Conservation (phyloP, 1,140 invertebrate genomes). For the Eupristina koningsbergeri region DNA sequence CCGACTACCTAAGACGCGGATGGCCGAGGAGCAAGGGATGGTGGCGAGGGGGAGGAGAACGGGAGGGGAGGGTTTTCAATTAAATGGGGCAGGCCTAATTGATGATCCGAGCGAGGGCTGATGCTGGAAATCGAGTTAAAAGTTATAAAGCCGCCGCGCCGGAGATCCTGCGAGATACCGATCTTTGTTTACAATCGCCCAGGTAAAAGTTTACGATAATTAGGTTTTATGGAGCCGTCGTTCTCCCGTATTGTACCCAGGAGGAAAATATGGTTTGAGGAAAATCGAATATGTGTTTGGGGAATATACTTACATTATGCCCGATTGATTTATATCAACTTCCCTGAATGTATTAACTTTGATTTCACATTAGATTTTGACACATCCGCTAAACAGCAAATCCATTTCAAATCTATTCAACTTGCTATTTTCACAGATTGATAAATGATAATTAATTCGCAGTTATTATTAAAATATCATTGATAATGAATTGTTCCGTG, state of each 20-base stretch:
- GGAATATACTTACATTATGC: constrained; percentile 2
- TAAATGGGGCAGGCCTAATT: constrained; percentile 19
- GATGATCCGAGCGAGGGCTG: not conserved
- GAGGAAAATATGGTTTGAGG: constrained; percentile 20
- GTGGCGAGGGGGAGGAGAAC: no score
- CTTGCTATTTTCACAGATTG: no score
- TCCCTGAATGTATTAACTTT: not conserved
- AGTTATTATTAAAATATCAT: no score
- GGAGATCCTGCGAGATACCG: not conserved
- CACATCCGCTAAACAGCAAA: no score
- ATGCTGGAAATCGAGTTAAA: not conserved
- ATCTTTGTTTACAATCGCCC: constrained; percentile 31
- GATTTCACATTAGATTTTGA: not conserved
- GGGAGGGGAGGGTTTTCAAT: constrained; percentile 18
- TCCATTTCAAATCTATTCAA: no score
- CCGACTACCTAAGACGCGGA: no score
- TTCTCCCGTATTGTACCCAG: not conserved
- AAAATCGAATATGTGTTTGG: not conserved
- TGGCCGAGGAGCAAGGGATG: no score
- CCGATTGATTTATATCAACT: constrained; percentile 2
- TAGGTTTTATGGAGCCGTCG: constrained; percentile 41
- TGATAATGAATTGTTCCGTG: no score
- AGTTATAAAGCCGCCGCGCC: not conserved
- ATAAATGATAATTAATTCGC: no score
- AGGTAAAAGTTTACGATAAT: constrained; percentile 47